phyloP scores from a whole-genome alignment of 2,797 vertebrate species.

The Trachops cirrhosus region DNA sequence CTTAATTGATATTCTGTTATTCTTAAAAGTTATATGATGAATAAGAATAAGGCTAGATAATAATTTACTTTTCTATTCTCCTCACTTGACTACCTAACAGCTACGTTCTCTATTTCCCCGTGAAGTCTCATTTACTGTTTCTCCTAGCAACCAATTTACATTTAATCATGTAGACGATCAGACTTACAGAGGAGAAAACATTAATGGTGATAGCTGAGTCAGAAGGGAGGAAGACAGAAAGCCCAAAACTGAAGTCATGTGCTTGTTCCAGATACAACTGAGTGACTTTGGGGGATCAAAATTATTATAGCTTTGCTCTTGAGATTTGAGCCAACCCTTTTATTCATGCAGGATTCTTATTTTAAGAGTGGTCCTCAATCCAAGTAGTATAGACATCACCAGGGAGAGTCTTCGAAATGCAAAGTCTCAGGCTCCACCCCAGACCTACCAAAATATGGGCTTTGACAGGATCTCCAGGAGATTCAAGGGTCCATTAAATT shows the following conservation, averaged over 20 bases:
- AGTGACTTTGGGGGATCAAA: constrained; percentile 20
- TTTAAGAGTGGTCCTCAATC: background rate
- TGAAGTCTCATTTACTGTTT: constrained; percentile 67
- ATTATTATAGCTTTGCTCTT: background rate
- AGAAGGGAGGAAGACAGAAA: constrained; percentile 59
- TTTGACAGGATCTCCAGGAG: background rate
- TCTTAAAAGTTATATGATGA: constrained; percentile 51
- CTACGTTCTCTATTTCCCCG: constrained; percentile 56
- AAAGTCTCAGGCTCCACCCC: background rate
- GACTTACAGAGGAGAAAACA: constrained; percentile 66
- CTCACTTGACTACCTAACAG: constrained; percentile 75
- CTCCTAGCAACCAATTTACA: constrained; percentile 77
- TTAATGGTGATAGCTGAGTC: constrained; percentile 64
- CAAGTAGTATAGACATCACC: background rate
- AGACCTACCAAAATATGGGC: background rate
- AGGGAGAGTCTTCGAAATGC: background rate
- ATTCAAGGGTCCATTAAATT: background rate
- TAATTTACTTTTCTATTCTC: constrained; percentile 70
- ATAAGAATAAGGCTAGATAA: constrained; percentile 58
- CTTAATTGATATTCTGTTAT: constrained; percentile 73
- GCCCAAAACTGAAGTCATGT: constrained; percentile 61
- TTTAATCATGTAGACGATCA: constrained; percentile 71
- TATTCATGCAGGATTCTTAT: background rate
- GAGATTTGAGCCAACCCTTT: background rate
- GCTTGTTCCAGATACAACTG: background rate